Evolutionary conservation across 2,797 vertebrate genomes (phyloP), one percentile per base, ranked within the genome.

Genomic region (Sebastes hubbsi): DNA sequence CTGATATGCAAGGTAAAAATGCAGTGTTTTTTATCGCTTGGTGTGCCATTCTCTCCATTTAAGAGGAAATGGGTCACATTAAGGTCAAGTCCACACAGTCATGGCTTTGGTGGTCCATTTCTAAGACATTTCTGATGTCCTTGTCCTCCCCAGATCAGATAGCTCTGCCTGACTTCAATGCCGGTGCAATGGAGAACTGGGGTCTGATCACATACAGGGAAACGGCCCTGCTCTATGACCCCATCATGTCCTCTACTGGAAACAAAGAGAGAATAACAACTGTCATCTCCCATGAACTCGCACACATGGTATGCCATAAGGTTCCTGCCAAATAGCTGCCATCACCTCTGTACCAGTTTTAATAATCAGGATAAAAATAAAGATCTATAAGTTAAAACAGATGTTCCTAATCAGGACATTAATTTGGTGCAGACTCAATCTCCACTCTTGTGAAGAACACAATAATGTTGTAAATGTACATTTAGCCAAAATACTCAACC

Each of bases 101-200:
- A 22, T 29, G 13, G 22, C 7, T 55, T 62, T 8, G 1, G 1
- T 68, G 13, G 12, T 34, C 32, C 10, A 16, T 52, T 56, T 77
- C 24, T 32, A 32, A 52, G 27, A 24, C 3, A 49, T 61, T 71
- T 46, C 14, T 55, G 16, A 72, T 67, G 32, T 49, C 20, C 30
- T 69, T 64, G 22, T 29, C 77, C n/a, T 64, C 58, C 69, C 2
- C 7, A 99, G 98, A 99, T 91, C 98, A 99, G 93, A 95, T 99
- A 0, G 97, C 91, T 9, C 91, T 99, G 70, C 98, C 97, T 0
- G 98, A 99, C 89, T 99, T 99, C 88, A 92, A 93, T 0, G 96
- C 97, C 0, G 97, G 98, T 0, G 98, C 98, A 0, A 99, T 99
- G 98, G 98, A 99, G 93, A 99, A 99, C 94, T 99, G 98, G 98